These are phyloP conservation scores for Sinocyclocheilus anophthalmus DNA, from an alignment of 2,113 vertebrate genomes.

Conservation along the genomic window DNA sequence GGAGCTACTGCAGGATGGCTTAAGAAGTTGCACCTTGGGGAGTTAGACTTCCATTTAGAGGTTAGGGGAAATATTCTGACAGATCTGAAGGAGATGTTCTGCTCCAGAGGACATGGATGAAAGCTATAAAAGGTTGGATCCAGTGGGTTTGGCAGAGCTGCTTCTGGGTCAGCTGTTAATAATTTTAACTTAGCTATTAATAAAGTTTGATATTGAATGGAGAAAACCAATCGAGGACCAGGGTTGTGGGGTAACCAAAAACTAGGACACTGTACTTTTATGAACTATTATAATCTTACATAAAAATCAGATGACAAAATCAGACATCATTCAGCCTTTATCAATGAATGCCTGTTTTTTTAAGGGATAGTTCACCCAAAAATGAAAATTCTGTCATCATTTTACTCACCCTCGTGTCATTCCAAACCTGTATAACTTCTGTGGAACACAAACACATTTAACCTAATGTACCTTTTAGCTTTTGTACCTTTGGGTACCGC, in stretches of 20 bases:
- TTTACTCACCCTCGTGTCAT: too few species aligned
- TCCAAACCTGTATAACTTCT: too few species aligned
- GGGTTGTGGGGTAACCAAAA: background rate
- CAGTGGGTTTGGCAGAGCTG: background rate
- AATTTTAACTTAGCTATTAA: background rate
- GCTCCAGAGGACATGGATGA: background rate
- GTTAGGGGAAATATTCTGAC: conserved; percentile 8
- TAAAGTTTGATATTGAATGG: background rate
- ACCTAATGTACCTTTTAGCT: too few species aligned
- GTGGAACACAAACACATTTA: too few species aligned
- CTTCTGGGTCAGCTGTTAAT: conserved; percentile 10
- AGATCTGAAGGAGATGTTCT: background rate
- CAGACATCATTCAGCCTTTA: background rate
- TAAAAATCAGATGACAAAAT: too few species aligned
- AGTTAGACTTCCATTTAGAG: background rate
- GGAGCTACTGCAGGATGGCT: conserved; percentile 1
- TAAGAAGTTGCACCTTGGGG: background rate
- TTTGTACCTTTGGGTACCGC: too few species aligned
- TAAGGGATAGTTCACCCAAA: background rate
- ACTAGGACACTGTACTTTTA: background rate
- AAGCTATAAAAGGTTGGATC: background rate
- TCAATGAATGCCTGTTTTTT: background rate
- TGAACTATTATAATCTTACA: background rate
- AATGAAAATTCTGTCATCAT: too few species aligned
- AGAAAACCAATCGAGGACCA: background rate